Conservation (phyloP, 2,888 invertebrate species). For the Nysson spinosus region DNA sequence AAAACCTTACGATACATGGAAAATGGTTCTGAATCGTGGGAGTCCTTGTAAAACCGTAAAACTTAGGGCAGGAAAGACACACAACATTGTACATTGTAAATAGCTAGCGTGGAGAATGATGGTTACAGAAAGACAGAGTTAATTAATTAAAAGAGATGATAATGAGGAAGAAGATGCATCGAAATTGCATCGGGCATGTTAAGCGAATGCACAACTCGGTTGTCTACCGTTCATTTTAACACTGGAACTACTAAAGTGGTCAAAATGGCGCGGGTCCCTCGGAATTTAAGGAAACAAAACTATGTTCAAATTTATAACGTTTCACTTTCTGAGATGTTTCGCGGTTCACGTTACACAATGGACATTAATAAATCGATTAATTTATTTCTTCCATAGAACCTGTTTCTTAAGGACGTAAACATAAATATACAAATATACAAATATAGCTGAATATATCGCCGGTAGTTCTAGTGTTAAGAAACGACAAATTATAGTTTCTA, state of each 20-base stretch:
- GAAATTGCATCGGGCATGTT: conserved; percentile 55
- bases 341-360: too few relatives aligned
- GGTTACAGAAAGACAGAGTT: conserved; percentile 69
- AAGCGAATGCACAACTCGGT: conserved; percentile 47
- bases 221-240: too few relatives aligned
- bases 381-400: too few relatives aligned
- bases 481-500: not conserved
- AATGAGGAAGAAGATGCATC: conserved; percentile 58
- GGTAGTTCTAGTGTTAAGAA: too few relatives aligned
- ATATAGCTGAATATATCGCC: too few relatives aligned
- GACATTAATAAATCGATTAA: too few relatives aligned
- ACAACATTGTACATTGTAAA: conserved; percentile 76
- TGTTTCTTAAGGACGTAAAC: too few relatives aligned
- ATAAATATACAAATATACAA: too few relatives aligned
- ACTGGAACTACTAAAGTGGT: too few relatives aligned
- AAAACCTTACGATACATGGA: not conserved
- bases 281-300: too few relatives aligned
- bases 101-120: conserved; percentile 70
- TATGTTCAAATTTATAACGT: not conserved
- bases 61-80: conserved; percentile 71
- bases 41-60: conserved; percentile 45
- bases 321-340: too few relatives aligned
- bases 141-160: conserved; percentile 57
- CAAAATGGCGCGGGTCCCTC: too few relatives aligned
- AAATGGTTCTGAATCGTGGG: conserved; percentile 34